A percentile compares a stretch with the other conserved stretches of the same genome.
phyloP scores from a whole-genome alignment of 2,888 invertebrate genomes.

The Ptilodon capucinus region DNA sequence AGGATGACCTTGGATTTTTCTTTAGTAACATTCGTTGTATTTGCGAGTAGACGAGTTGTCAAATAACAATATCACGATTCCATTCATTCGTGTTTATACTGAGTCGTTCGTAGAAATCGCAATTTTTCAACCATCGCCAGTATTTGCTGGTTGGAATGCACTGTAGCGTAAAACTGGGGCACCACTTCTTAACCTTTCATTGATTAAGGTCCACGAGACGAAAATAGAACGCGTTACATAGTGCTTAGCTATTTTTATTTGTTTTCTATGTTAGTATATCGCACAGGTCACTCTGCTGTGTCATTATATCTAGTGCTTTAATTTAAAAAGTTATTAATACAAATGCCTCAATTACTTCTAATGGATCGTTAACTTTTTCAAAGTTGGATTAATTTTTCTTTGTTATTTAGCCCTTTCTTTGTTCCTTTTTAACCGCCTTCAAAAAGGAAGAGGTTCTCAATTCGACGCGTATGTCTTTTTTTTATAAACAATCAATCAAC shows the following conservation, averaged over 20 bases:
- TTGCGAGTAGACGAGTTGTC: conserved; percentile 5
- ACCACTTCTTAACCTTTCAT: conserved; percentile 10
- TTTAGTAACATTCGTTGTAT: neutral
- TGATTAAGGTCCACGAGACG: conserved; percentile 3
- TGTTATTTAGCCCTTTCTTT: no score
- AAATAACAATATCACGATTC: conserved; percentile 13
- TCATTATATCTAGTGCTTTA: neutral
- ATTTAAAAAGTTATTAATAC: no score
- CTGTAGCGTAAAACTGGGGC: neutral
- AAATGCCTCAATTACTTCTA: no score
- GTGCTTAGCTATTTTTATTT: neutral
- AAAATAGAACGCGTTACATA: neutral
- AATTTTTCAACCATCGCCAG: neutral
- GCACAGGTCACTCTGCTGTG: no score
- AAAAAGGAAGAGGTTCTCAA: no score
- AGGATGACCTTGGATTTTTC: no score
- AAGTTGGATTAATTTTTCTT: no score
- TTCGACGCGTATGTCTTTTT: no score
- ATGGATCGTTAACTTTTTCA: no score
- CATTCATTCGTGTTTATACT: no score
- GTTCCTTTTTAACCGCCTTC: no score
- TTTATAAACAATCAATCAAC: neutral
- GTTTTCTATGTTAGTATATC: neutral
- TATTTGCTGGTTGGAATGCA: neutral
- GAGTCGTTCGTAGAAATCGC: neutral